phyloP scores from a whole-genome alignment of 2,888 invertebrate species.

The Stenolophus ochropezus region DNA sequence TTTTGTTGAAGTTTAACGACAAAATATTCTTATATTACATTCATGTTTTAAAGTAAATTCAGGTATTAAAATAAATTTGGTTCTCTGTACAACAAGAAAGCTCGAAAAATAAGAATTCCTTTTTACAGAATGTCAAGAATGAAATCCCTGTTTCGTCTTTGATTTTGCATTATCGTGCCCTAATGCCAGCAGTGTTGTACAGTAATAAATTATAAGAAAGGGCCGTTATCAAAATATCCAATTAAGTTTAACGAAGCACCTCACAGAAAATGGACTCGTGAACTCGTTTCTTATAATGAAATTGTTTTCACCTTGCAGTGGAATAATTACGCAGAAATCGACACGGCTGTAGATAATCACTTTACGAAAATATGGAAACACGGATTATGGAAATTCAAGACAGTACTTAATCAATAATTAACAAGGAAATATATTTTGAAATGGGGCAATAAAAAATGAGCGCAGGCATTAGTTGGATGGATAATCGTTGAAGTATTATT shows the following conservation, averaged over 20 bases:
- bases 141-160: neutral
- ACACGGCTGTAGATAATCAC: conserved; percentile 44
- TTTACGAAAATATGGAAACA: conserved; percentile 42
- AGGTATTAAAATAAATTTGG: no score
- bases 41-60: no score
- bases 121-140: no score
- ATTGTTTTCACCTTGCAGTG: conserved; percentile 50
- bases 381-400: neutral
- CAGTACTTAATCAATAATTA: neutral
- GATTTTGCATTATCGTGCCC: conserved; percentile 29
- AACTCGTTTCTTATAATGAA: conserved; percentile 43
- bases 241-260: conserved; percentile 53
- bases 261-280: conserved; percentile 45
- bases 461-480: no score
- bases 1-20: no score
- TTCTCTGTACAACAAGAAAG: no score
- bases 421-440: neutral
- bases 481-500: no score
- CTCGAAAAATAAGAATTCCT: no score
- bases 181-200: conserved; percentile 40
- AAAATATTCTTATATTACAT: no score
- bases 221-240: conserved; percentile 56
- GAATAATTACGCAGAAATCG: conserved; percentile 53
- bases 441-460: no score
- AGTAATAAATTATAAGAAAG: conserved; percentile 48